Evolutionary conservation across 1,140 invertebrate species (phyloP).

Genomic region (Metaphire vulgaris): DNA sequence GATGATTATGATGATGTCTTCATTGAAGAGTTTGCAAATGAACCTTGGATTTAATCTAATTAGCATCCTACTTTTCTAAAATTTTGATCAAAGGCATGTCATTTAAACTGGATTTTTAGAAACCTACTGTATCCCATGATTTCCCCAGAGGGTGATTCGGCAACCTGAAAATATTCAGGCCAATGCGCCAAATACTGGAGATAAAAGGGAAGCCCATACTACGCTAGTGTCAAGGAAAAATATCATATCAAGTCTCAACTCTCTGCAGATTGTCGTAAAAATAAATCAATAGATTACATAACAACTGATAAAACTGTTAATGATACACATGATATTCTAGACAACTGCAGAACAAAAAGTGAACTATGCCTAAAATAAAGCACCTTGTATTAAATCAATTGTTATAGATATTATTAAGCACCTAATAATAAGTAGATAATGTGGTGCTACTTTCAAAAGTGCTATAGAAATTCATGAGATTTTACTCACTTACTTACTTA

Average conservation of each 20-base stretch:
- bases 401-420: background rate
- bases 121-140: conserved; percentile 98
- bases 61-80: too few species aligned
- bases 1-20: too few species aligned
- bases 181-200: conserved; percentile 95
- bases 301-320: background rate
- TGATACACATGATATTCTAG: background rate
- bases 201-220: conserved; percentile 95
- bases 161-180: conserved; percentile 98
- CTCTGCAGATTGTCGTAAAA: background rate
- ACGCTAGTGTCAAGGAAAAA: conserved; percentile 35
- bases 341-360: background rate
- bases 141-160: conserved; percentile 85
- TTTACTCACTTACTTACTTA: too few species aligned
- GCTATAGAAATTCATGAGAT: too few species aligned
- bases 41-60: too few species aligned
- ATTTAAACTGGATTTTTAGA: too few species aligned
- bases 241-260: background rate
- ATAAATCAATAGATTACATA: background rate
- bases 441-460: too few species aligned
- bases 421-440: too few species aligned
- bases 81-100: too few species aligned
- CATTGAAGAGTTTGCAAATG: too few species aligned
- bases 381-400: background rate
- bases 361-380: background rate